phyloP scores from a whole-genome alignment of 2,113 vertebrate genomes.

The Scortum barcoo region DNA sequence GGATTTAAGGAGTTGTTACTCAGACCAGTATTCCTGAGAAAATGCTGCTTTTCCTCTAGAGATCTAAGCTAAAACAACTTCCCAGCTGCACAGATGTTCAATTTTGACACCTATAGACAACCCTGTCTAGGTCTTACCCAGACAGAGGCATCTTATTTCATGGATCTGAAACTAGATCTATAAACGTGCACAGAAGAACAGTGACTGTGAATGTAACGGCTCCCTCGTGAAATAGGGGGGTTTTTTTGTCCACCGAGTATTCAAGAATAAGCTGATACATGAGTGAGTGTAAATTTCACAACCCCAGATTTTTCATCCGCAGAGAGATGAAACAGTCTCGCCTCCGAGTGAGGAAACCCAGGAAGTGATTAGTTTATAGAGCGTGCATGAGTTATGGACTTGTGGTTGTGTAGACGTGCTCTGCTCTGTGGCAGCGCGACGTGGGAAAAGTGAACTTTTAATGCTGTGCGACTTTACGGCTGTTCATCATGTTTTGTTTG shows the following conservation, averaged over 20 bases:
- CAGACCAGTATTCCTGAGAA: constrained; percentile 77
- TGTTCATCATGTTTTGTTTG: constrained; percentile 68
- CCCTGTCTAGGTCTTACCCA: constrained; percentile 24
- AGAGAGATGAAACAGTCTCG: constrained; percentile 54
- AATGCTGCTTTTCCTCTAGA: constrained; percentile 51
- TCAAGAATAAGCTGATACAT: constrained; percentile 47
- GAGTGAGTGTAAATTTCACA: constrained; percentile 58
- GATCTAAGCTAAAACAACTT: constrained; percentile 40
- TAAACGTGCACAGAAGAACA: constrained; percentile 36
- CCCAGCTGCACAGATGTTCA: constrained; percentile 41
- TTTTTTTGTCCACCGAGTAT: constrained; percentile 26
- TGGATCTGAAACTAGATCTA: constrained; percentile 50
- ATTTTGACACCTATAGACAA: constrained; percentile 52
- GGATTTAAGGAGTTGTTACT: constrained; percentile 76
- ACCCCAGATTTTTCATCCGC: constrained; percentile 53
- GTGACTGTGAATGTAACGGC: constrained; percentile 40
- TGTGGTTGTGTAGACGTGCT: constrained; percentile 57
- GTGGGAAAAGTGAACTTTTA: constrained; percentile 66
- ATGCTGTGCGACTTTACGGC: constrained; percentile 55
- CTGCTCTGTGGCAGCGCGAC: constrained; percentile 43
- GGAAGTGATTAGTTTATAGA: constrained; percentile 69
- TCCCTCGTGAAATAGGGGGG: constrained; percentile 27
- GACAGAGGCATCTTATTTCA: constrained; percentile 48
- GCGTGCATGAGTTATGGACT: constrained; percentile 66
- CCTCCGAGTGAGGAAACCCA: constrained; percentile 49